Base-by-base conservation (phyloP, 64 coral and sea anemone species). In the Porites lutea region DNA sequence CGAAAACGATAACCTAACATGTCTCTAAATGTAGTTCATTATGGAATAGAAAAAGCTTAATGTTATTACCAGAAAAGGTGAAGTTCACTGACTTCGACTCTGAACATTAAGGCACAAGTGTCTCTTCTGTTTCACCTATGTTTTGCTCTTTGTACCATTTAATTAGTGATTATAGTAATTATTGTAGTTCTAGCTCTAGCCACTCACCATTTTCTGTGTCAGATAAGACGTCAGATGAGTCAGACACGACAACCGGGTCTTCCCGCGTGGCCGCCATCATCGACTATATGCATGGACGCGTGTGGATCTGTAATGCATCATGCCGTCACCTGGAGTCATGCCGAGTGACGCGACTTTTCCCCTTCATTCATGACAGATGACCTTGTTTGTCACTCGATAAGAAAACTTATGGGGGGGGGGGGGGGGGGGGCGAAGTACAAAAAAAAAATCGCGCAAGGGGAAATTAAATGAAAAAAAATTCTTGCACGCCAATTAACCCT, bases 41-140 rank as follows among this genome's bases (percentile, higher is more conserved):
- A 37, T 37, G 0, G 0, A 37, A 37, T 0, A 37, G 27, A 37
- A 37, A 37, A 37, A 37, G 27, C 27, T 37, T 37, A 37, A 37
- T 37, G 27, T 37, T 37, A 37, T 1, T 37, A 0, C 27, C 0
- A 37, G 1, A 37, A 37, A 0, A 37, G 27, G 27, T 37, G 27
- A 63, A 37, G 27, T 37, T 37, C 27, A 19, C n/a, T 68, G 65
- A 68, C 65, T 68, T 68, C 65, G 14, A 23, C 65, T 16, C 65
- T 68, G 18, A 68, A 68, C 65, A 68, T 68, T 68, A 68, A 68
- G 18, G 14, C 65, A 68, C 65, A 68, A 68, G 65, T 19, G 65
- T 68, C 65, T 68, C 65, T 68, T 68, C 10, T 20, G 53, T 55
- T 7, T 55, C 11, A 7, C 5, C 5, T 55, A 7, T 55, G 53